A percentile compares a stretch with the other conserved stretches of the same genome.
Evolutionary conservation across 1,140 invertebrate genomes (phyloP).

Genomic region (Sycophila sp.): DNA sequence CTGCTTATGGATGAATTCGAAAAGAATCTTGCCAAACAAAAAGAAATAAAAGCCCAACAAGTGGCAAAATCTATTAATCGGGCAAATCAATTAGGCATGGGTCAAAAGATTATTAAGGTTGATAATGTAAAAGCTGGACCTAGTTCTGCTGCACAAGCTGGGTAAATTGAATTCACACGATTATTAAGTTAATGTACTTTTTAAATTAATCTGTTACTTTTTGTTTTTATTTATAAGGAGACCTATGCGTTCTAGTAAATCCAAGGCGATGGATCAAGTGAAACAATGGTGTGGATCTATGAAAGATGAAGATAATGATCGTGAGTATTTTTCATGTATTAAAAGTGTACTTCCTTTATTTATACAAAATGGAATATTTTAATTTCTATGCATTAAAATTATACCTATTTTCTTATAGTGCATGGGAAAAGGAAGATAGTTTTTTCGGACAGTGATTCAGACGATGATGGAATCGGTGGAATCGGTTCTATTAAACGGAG

Average conservation of each 20-base stretch:
- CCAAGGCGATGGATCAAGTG: constrained; percentile 83
- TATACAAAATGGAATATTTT: neutral
- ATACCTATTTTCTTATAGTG: constrained; percentile 46
- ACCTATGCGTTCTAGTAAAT: constrained; percentile 80
- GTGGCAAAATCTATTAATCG: constrained; percentile 55
- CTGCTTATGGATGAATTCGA: constrained; percentile 82
- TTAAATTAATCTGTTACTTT: neutral
- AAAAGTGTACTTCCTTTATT: neutral
- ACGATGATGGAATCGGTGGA: constrained; percentile 58
- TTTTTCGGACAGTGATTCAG: constrained; percentile 65
- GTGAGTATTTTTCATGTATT: constrained; percentile 46
- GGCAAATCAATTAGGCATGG: constrained; percentile 31
- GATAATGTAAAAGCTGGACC: constrained; percentile 60
- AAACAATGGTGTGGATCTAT: constrained; percentile 82
- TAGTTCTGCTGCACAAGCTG: constrained; percentile 55
- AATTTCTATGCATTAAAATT: neutral
- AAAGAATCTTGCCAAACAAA: constrained; percentile 78
- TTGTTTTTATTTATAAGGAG: constrained; percentile 63
- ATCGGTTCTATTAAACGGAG: constrained; percentile 57
- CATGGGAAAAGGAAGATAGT: constrained; percentile 60
- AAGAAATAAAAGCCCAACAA: constrained; percentile 73
- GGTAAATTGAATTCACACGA: constrained; percentile 43
- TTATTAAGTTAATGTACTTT: neutral
- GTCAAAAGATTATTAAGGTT: constrained; percentile 55
- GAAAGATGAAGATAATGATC: constrained; percentile 69